Conservation (phyloP, 2,113 vertebrate genomes). For the Labeo catla region DNA sequence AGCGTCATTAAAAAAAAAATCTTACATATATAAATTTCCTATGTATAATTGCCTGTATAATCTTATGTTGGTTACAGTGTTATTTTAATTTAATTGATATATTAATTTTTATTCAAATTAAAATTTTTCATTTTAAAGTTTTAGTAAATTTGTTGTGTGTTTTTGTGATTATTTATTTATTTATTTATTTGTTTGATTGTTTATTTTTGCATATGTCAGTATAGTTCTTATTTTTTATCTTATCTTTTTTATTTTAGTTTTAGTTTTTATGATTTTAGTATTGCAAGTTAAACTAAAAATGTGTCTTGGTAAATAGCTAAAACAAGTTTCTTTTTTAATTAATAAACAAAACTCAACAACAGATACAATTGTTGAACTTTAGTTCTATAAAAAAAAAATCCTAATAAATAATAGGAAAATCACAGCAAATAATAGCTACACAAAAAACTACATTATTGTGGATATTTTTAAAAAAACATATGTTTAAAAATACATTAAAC, state of each 20-base stretch:
- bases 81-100: too few species aligned
- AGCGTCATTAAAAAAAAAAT: too few species aligned
- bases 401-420: background rate
- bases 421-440: background rate
- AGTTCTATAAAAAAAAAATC: too few species aligned
- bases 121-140: background rate
- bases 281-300: background rate
- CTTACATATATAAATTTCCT: too few species aligned
- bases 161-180: too few species aligned
- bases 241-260: too few species aligned
- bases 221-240: too few species aligned
- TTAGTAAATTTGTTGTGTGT: background rate
- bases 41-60: too few species aligned
- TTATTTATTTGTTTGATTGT: background rate
- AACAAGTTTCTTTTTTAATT: background rate
- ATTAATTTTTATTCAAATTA: background rate
- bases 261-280: background rate
- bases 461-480: too few species aligned
- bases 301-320: too few species aligned
- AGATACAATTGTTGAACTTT: too few species aligned
- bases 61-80: too few species aligned
- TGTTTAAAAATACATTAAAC: background rate
- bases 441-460: background rate
- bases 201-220: background rate
- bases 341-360: background rate